Conservation (phyloP, 1,140 invertebrate species). For the Drosophila leontia region DNA sequence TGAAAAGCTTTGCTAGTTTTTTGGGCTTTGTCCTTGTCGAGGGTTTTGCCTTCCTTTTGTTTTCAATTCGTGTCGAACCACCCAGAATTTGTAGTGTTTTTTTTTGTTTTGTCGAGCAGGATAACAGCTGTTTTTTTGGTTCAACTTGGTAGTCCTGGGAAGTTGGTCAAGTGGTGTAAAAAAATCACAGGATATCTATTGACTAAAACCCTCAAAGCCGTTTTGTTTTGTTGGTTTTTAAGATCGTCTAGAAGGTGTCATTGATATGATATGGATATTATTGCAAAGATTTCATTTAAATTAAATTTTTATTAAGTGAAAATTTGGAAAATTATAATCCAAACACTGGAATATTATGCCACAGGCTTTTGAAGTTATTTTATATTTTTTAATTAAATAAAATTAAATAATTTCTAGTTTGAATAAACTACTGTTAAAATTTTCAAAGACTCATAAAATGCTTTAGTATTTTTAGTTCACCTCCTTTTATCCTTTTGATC, state of each 20-base stretch:
- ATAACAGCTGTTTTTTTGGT: slow-evolving; percentile 22
- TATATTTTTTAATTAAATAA: neutral
- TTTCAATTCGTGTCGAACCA: slow-evolving; percentile 17
- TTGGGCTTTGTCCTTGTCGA: slow-evolving; percentile 9
- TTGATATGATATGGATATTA: neutral
- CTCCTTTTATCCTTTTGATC: neutral
- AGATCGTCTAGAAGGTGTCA: neutral
- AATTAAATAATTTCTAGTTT: neutral
- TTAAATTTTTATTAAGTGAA: neutral
- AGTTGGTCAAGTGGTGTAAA: slow-evolving; percentile 10
- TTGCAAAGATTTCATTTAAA: too few species aligned
- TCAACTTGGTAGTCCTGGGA: slow-evolving; percentile 4
- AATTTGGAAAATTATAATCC: neutral
- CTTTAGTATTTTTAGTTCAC: neutral
- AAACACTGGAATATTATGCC: too few species aligned
- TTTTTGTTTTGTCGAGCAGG: slow-evolving; percentile 3
- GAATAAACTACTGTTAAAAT: neutral
- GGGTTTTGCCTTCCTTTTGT: slow-evolving; percentile 29
- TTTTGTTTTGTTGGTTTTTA: neutral
- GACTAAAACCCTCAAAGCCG: neutral
- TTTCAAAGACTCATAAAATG: neutral
- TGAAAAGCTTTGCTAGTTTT: slow-evolving; percentile 20
- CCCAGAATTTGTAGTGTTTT: slow-evolving; percentile 18
- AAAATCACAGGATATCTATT: neutral
- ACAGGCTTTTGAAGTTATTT: too few species aligned